These are phyloP conservation scores for Atrichornis clamosus DNA, from an alignment of 2,113 vertebrate species.

Conservation along the genomic window DNA sequence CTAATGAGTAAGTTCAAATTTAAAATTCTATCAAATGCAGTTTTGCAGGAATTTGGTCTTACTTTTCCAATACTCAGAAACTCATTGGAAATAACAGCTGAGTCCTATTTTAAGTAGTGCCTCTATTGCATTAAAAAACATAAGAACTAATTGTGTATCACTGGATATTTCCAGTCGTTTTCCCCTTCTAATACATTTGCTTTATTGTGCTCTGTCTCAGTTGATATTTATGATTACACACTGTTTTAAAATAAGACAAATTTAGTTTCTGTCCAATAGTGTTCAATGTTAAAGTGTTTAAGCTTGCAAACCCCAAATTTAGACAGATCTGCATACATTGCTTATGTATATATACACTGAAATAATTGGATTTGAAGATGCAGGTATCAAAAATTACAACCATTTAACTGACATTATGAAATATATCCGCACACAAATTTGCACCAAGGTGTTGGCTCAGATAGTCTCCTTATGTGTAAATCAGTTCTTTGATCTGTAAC, in stretches of 20 bases:
- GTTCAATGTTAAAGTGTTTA: neutral
- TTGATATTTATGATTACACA: neutral
- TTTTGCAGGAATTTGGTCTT: neutral
- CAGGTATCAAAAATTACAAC: neutral
- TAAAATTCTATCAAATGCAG: neutral
- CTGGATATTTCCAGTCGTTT: neutral
- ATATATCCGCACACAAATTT: neutral
- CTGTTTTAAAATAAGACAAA: neutral
- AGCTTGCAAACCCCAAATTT: neutral
- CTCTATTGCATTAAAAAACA: neutral
- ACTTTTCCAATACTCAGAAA: neutral
- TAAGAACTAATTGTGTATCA: neutral
- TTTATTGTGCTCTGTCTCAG: neutral
- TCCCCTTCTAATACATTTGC: neutral
- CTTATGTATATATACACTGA: neutral
- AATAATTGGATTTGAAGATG: neutral
- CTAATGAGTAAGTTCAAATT: slow-evolving; percentile 85
- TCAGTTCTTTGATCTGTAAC: neutral
- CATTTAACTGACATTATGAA: neutral
- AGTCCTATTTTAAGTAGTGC: neutral
- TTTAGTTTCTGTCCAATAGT: neutral
- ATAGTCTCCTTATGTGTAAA: neutral
- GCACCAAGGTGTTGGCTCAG: neutral
- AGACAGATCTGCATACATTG: neutral
- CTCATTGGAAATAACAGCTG: neutral